Evolutionary conservation across 2,113 vertebrate genomes (phyloP).

Genomic region (Thymallus thymallus): DNA sequence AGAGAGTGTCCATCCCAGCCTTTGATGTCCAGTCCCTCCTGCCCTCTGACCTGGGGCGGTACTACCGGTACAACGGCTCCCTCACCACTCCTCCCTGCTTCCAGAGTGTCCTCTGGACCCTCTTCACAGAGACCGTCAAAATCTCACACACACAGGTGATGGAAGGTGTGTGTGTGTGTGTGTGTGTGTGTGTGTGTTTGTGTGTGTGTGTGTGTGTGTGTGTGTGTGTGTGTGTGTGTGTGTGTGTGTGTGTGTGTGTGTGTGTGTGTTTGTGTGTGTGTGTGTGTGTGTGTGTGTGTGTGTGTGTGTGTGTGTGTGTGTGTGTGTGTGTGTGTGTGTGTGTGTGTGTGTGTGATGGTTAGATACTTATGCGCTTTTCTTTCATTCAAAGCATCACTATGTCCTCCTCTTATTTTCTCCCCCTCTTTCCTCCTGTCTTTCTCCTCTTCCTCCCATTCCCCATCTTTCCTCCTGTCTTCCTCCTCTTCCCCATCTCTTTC

Average conservation of each 20-base stretch:
- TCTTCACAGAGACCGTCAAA: slow-evolving; percentile 77
- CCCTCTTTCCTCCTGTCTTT: too few relatives aligned
- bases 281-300: not conserved
- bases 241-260: not conserved
- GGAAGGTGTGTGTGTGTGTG: not conserved
- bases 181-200: not conserved
- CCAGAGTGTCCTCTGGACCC: slow-evolving; percentile 85
- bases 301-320: not conserved
- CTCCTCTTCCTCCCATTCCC: too few relatives aligned
- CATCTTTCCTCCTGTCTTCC: too few relatives aligned
- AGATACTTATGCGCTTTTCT: not conserved
- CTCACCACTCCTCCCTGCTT: slow-evolving; percentile 89
- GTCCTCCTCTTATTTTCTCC: too few relatives aligned
- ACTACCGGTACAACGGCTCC: slow-evolving; percentile 89
- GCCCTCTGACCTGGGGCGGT: slow-evolving; percentile 74
- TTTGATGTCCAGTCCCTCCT: slow-evolving; percentile 81
- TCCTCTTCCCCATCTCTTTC: too few relatives aligned
- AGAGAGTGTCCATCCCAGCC: slow-evolving; percentile 74
- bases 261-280: not conserved
- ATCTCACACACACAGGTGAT: slow-evolving; percentile 82
- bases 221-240: not conserved
- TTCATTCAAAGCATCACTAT: not conserved
- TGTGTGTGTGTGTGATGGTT: not conserved
- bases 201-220: not conserved
- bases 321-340: not conserved